Conservation (phyloP, 2,113 vertebrate genomes). For the human (Homo sapiens) region GRCh38 chr9:27970501-27971000, state of each 20-base stretch:
- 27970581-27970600: background rate
- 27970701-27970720: background rate
- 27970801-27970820: background rate
- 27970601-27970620: background rate
- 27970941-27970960: background rate
- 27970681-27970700: background rate
- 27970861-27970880: background rate
- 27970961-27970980: background rate
- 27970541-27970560: background rate
- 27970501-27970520: background rate
- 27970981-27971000: background rate
- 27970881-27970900: background rate
- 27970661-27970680: background rate
- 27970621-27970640: background rate
- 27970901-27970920: background rate
- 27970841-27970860: background rate
- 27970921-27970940: background rate
- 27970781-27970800: background rate
- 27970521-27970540: background rate
- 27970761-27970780: background rate
- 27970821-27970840: background rate
- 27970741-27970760: background rate
- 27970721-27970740: background rate
- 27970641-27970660: conserved; percentile 10
- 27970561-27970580: conserved; percentile 26